Evolutionary conservation across 92 coral and sea anemone genomes (phyloP), one percentile per base, ranked within the genome.

Genomic region (Zoanthus solanderi): DNA sequence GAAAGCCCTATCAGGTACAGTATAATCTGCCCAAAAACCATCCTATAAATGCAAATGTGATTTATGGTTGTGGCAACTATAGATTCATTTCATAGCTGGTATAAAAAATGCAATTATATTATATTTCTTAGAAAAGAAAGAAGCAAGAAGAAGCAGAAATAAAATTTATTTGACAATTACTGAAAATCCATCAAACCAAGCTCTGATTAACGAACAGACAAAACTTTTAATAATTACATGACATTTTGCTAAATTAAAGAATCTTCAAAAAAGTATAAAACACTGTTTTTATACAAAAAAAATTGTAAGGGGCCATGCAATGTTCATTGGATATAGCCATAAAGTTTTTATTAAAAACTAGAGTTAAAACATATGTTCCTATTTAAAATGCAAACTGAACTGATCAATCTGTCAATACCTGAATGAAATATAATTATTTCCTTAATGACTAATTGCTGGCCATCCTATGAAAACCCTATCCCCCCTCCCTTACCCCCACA

Each of bases 1-100:
- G 13, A 75, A 75, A 15, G 60, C 79, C 58, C 79, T 75, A 48
- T 75, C 58, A 17, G 79, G 79, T 48, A 75, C 79, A 75, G 17
- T 18, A 75, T 75, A 75, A 18, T 75, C 57, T 75, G 60, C 60
- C 79, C 79, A 75, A n/a, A 58, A 45, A 75, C 79, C 79, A 75
- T 23, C 60, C 79, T 75, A 48, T 15, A 75, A 32, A 75, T 75
- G 48, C 17, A 45, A 45, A 53, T 9, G 12, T 53, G 10, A 73
- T 12, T 9, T 3, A 73, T 37, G 31, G 42, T 69, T 69, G 31
- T 69, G 42, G 74, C 74, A 69, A 69, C 31, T 69, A 69, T 11
- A 34, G 31, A 15, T 71, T 71, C 18, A 1, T 71, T 71, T 71
- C 76, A 34, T 71, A 71, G 18, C 31, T 71, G 76, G 29, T 29